These are phyloP conservation scores for Agrypnia vestita DNA, from an alignment of 1,140 invertebrate genomes.

Conservation along the genomic window DNA sequence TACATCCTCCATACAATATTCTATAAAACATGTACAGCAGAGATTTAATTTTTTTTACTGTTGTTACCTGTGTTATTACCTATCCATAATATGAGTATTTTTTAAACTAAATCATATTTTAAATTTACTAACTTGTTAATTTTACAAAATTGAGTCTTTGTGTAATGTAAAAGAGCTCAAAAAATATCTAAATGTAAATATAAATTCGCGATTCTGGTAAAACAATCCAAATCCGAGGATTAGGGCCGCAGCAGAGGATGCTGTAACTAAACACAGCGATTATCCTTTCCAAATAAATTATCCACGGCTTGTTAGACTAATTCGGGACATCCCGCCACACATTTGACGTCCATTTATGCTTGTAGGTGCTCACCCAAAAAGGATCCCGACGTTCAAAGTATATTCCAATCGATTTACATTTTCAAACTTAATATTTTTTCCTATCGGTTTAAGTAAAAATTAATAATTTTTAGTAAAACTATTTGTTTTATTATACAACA, in stretches of 20 bases:
- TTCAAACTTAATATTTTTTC: no score
- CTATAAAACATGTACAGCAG: no score
- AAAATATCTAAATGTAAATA: not conserved
- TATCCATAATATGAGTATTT: not conserved
- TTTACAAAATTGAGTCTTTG: not conserved
- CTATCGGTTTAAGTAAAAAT: no score
- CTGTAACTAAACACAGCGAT: slow-evolving; percentile 48
- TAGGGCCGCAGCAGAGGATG: slow-evolving; percentile 34
- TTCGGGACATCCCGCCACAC: slow-evolving; percentile 41
- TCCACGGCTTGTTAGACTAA: slow-evolving; percentile 59
- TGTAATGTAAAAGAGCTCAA: not conserved
- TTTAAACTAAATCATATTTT: not conserved
- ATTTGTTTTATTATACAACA: no score
- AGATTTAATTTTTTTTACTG: no score
- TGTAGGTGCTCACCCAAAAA: slow-evolving; percentile 6
- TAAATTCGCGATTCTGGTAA: slow-evolving; percentile 20
- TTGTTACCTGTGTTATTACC: no score
- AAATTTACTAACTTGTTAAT: no score
- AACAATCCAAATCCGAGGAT: slow-evolving; percentile 37
- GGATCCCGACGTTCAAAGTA: slow-evolving; percentile 11
- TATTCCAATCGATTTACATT: not conserved
- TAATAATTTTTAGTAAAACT: no score
- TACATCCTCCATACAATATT: no score
- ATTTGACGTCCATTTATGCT: slow-evolving; percentile 11
- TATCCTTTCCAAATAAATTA: slow-evolving; percentile 62